These are phyloP conservation scores for Camponotus vicinus DNA, from an alignment of 1,140 invertebrate species.

Conservation along the genomic window DNA sequence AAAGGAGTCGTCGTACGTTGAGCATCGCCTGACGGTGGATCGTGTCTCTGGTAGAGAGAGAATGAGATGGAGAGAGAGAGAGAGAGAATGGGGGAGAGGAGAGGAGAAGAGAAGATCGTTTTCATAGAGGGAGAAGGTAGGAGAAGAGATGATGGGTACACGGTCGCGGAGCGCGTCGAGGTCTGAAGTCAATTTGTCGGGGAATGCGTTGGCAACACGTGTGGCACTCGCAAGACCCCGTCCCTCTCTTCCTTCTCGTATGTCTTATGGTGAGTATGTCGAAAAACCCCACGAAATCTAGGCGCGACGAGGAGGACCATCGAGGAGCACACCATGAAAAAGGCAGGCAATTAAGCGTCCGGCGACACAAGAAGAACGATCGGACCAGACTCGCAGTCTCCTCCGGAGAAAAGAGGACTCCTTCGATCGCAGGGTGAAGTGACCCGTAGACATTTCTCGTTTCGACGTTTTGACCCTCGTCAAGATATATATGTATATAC, in stretches of 20 bases:
- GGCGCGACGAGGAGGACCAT: not conserved
- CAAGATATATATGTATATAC: not conserved
- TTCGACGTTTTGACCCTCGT: slow-evolving; percentile 3
- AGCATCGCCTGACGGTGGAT: slow-evolving; percentile 58
- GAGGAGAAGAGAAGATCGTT: slow-evolving; percentile 68
- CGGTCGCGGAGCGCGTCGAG: slow-evolving; percentile 74
- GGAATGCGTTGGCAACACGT: slow-evolving; percentile 85
- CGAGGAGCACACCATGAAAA: slow-evolving; percentile 50
- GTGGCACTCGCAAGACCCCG: slow-evolving; percentile 65
- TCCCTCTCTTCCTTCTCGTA: slow-evolving; percentile 40
- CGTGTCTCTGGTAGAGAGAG: slow-evolving; percentile 37
- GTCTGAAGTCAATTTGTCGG: slow-evolving; percentile 86
- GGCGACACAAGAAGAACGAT: slow-evolving; percentile 53
- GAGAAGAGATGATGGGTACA: slow-evolving; percentile 51
- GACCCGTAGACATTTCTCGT: slow-evolving; percentile 12
- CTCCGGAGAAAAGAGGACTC: slow-evolving; percentile 23
- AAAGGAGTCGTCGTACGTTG: slow-evolving; percentile 81
- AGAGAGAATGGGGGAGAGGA: not conserved
- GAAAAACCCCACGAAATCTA: slow-evolving; percentile 64
- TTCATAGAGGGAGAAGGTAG: slow-evolving; percentile 61
- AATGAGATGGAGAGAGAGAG: not conserved
- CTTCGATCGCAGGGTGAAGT: slow-evolving; percentile 31
- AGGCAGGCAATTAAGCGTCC: slow-evolving; percentile 73
- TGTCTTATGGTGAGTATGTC: slow-evolving; percentile 48
- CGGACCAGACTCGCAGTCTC: slow-evolving; percentile 79